Evolutionary conservation across 2,113 vertebrate genomes (phyloP).

Genomic region (Oryzias celebensis): DNA sequence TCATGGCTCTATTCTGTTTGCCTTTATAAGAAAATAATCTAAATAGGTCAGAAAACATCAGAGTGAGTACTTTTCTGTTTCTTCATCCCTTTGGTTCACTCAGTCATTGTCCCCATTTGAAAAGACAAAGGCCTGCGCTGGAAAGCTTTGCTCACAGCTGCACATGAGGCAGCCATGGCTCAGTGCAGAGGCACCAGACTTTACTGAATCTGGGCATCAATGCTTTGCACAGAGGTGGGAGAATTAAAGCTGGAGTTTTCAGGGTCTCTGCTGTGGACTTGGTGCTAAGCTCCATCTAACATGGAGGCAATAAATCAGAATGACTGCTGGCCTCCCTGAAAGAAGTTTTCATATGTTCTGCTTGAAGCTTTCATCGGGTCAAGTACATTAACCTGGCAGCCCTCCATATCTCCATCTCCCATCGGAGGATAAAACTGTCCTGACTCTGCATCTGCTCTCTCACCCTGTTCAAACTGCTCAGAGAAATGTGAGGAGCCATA

Average conservation of each 20-base stretch:
- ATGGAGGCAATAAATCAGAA: constrained; percentile 67
- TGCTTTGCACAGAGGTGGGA: constrained; percentile 24
- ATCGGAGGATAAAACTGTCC: constrained; percentile 43
- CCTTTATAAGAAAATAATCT: constrained; percentile 27
- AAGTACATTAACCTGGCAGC: constrained; percentile 74
- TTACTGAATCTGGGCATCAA: constrained; percentile 45
- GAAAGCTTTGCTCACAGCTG: constrained; percentile 49
- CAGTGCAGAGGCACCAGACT: constrained; percentile 57
- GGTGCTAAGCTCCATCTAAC: constrained; percentile 56
- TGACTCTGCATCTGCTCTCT: constrained; percentile 41
- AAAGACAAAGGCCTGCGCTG: constrained; percentile 51
- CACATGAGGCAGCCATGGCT: constrained; percentile 64
- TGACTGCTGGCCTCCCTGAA: constrained; percentile 43
- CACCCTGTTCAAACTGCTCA: constrained; percentile 15
- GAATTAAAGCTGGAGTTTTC: constrained; percentile 41
- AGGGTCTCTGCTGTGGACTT: constrained; percentile 26
- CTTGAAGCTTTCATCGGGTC: constrained; percentile 70
- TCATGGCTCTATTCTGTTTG: constrained; percentile 52
- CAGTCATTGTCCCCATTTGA: constrained; percentile 48
- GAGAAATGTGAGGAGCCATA: constrained; percentile 36
- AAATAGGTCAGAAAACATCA: constrained; percentile 54
- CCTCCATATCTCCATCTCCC: constrained; percentile 51
- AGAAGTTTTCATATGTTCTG: constrained; percentile 64
- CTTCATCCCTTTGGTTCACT: constrained; percentile 16
- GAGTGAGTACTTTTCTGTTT: constrained; percentile 25